These are phyloP conservation scores for Panopea generosa DNA, from an alignment of 2,888 invertebrate species.

Conservation along the genomic window DNA sequence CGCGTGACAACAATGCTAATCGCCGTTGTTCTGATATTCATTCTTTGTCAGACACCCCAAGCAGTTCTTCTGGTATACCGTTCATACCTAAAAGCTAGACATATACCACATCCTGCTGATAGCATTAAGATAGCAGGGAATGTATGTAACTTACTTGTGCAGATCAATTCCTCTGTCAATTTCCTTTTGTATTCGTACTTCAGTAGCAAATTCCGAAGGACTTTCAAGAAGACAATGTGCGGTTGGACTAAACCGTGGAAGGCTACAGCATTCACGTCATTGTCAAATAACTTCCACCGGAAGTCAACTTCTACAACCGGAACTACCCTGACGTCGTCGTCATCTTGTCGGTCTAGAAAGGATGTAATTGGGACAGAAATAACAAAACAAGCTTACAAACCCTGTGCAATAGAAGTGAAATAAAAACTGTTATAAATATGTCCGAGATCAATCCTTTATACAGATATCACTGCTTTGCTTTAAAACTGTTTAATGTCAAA, in stretches of 20 bases:
- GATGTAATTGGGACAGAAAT: too few relatives aligned
- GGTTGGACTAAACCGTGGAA: slow-evolving; percentile 36
- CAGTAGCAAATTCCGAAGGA: slow-evolving; percentile 90
- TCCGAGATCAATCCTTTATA: too few relatives aligned
- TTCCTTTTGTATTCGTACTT: slow-evolving; percentile 92
- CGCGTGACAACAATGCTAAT: slow-evolving; percentile 92
- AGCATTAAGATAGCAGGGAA: slow-evolving; percentile 87
- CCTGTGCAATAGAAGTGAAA: too few relatives aligned
- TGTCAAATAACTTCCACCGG: slow-evolving; percentile 18
- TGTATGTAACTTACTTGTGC: slow-evolving; percentile 90
- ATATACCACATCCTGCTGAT: slow-evolving; percentile 52
- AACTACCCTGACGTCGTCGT: slow-evolving; percentile 26
- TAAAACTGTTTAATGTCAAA: too few relatives aligned
- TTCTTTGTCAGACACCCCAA: slow-evolving; percentile 91
- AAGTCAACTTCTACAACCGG: slow-evolving; percentile 28
- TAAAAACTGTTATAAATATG: too few relatives aligned
- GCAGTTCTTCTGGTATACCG: slow-evolving; percentile 88
- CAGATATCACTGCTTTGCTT: too few relatives aligned
- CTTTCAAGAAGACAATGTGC: slow-evolving; percentile 83
- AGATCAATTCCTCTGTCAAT: slow-evolving; percentile 91
- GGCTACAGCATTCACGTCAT: slow-evolving; percentile 9
- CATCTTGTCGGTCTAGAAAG: slow-evolving; percentile 1
- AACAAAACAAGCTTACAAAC: too few relatives aligned
- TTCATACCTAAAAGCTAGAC: slow-evolving; percentile 69
- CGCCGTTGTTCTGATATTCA: slow-evolving; percentile 91